phyloP scores from a whole-genome alignment of 2,888 invertebrate species.

The Rhamphomyia laevipes region DNA sequence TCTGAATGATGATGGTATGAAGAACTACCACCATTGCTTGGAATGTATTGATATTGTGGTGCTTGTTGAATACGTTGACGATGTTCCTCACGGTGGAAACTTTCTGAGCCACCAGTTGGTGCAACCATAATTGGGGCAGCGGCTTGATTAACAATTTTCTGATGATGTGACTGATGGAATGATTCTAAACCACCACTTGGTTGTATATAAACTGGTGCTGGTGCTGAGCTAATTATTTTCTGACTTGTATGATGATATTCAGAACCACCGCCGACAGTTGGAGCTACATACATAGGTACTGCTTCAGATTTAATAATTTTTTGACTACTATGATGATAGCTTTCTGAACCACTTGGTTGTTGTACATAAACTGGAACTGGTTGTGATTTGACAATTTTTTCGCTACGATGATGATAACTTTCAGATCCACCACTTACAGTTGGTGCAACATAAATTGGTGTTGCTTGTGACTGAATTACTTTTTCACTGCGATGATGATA shows the following conservation, averaged over 20 bases:
- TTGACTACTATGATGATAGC: constrained; percentile 22
- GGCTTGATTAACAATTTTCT: constrained; percentile 12
- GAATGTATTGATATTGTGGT: constrained; percentile 6
- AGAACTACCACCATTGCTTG: constrained; percentile 11
- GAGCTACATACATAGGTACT: constrained; percentile 14
- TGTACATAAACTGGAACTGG: constrained; percentile 19
- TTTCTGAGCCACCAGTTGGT: constrained; percentile 21
- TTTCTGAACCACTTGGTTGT: constrained; percentile 22
- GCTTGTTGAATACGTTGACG: constrained; percentile 8
- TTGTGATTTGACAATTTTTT: constrained; percentile 18
- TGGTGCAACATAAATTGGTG: constrained; percentile 14
- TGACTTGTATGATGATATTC: constrained; percentile 23
- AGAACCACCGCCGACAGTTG: constrained; percentile 17
- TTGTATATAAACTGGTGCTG: background rate
- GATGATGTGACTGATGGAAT: constrained; percentile 8
- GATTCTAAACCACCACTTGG: background rate
- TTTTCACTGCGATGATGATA: constrained; percentile 20
- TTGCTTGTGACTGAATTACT: constrained; percentile 17
- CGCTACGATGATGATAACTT: constrained; percentile 20
- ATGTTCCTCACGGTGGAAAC: constrained; percentile 14
- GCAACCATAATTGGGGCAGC: constrained; percentile 10
- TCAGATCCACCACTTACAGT: constrained; percentile 18
- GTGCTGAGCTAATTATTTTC: constrained; percentile 8
- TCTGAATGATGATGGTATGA: constrained; percentile 18
- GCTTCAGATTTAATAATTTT: constrained; percentile 15